Evolutionary conservation across 2,797 vertebrate genomes (phyloP).

Genomic region (Tragelaphus eurycerus): DNA sequence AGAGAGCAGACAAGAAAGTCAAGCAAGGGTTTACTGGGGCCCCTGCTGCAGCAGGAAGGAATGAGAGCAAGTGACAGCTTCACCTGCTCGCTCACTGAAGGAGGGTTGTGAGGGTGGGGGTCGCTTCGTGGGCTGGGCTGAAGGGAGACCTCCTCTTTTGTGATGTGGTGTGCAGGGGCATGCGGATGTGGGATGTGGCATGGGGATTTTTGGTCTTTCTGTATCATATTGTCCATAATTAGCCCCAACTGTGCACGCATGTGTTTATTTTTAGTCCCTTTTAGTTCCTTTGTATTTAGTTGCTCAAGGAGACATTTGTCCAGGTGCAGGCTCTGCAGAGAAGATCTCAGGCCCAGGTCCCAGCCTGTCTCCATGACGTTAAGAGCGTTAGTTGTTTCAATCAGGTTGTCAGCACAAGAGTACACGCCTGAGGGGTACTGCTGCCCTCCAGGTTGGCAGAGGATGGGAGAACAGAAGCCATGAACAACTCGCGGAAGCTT

Average conservation of each 20-base stretch:
- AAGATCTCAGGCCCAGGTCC: neutral
- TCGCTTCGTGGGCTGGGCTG: accelerated
- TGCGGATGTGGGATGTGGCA: neutral
- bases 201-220: neutral
- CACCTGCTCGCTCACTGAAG: neutral
- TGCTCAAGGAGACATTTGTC: neutral
- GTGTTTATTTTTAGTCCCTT: neutral
- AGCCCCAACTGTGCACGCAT: neutral
- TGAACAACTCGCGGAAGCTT: accelerated
- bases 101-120: neutral
- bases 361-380: neutral
- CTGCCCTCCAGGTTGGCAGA: neutral
- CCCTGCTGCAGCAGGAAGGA: neutral
- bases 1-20: neutral
- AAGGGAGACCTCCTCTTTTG: neutral
- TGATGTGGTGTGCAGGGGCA: neutral
- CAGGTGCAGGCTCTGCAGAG: neutral
- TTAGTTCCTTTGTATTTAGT: neutral
- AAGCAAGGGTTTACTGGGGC: neutral
- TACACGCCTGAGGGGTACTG: accelerated
- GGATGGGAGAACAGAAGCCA: accelerated
- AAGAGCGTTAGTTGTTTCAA: accelerated
- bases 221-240: neutral
- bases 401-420: neutral
- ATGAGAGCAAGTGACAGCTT: neutral